Base-by-base conservation (phyloP, 2,797 vertebrate species). In the Helicolenus hilgendorfi region DNA sequence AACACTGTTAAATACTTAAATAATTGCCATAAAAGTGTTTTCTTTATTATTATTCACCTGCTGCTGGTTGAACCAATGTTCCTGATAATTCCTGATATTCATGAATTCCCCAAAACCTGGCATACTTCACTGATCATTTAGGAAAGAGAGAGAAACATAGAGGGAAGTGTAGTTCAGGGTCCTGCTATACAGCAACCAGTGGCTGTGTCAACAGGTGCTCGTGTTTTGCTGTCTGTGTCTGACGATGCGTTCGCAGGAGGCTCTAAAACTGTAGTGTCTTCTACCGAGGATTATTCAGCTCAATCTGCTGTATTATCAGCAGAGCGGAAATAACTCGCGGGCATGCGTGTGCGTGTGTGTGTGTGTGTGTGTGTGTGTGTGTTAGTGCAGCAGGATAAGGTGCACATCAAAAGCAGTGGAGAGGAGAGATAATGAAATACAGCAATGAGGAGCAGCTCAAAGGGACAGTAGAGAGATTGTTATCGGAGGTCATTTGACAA, bases 361-460 rank as follows among this genome's bases (percentile, higher is more conserved):
- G 55, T 71, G 53, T 22, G 36, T 71, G 63, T 59, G 81, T 27
- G 55, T 20, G 65, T 38, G 49, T 31, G 10, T 53, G 38, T 63
- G 72, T 60, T 26, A 65, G 35, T 13, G 20, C 55, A 65, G 79
- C 31, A n/a, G 59, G 67, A 79, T 74, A 45, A 77, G 64, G 75
- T 67, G 33, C 58, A 82, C 78, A 85, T 85, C 78, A 79, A 63
- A 89, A 45, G 81, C 79, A 72, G 56, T 11, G 53, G 60, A 75
- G 89, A 81, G 77, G 53, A 71, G 60, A 53, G 74, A 79, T 64
- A 69, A 79, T 78, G 27, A 85, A 85, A 79, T 3, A 36, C 36
- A 35, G 59, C 36, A 1, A 35, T 4, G 27, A 49, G 45, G 41
- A 73, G 55, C 35, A 13, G 58, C 68, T 73, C 69, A 72, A 53